These are phyloP conservation scores for Pasiphila rectangulata DNA, from an alignment of 2,888 invertebrate genomes.

Conservation along the genomic window DNA sequence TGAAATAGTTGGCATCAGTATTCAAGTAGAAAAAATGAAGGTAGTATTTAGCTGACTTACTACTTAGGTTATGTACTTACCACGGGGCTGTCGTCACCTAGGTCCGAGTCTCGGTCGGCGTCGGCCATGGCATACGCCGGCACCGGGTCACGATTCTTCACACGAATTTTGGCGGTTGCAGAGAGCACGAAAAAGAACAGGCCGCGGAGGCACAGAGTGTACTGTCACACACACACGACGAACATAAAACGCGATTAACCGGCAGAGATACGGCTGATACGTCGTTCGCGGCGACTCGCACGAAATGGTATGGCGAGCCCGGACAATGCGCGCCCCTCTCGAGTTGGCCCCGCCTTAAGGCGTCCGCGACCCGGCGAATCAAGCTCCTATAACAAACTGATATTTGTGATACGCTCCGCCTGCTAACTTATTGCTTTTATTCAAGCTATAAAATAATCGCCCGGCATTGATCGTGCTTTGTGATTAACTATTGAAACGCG, in stretches of 20 bases:
- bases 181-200: constrained; percentile 53
- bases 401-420: constrained; percentile 74
- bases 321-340: constrained; percentile 54
- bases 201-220: constrained; percentile 57
- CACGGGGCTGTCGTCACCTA: constrained; percentile 87
- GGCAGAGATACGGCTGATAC: constrained; percentile 40
- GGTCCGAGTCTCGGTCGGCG: constrained; percentile 85
- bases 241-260: constrained; percentile 44
- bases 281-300: constrained; percentile 57
- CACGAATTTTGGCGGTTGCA: constrained; percentile 89
- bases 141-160: constrained; percentile 92
- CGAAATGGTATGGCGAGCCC: constrained; percentile 61
- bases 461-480: constrained; percentile 51
- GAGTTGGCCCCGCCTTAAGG: constrained; percentile 67
- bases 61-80: too few species aligned
- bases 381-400: constrained; percentile 75
- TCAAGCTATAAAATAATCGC: constrained; percentile 74
- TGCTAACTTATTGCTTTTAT: constrained; percentile 74
- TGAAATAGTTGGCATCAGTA: too few species aligned
- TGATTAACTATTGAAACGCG: constrained; percentile 50
- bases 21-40: constrained; percentile 26
- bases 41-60: too few species aligned
- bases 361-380: constrained; percentile 76
- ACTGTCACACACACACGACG: constrained; percentile 58
- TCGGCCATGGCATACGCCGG: constrained; percentile 91